These are phyloP conservation scores for Hydrozoanthus gracilis DNA, from an alignment of 92 coral and sea anemone genomes.

Conservation along the genomic window DNA sequence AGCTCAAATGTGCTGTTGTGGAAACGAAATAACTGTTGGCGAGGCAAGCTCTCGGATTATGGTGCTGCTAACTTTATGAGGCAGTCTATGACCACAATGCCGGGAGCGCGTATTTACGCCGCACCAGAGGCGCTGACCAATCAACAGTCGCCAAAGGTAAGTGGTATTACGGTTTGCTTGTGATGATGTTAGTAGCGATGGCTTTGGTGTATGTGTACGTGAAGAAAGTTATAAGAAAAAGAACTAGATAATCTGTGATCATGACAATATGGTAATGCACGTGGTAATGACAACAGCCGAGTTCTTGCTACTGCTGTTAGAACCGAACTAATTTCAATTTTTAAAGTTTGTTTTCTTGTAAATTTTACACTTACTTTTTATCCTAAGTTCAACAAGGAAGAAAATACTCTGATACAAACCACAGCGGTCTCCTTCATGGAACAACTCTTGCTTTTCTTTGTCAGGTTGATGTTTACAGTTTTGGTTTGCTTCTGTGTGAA, in stretches of 20 bases:
- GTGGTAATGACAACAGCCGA: too few relatives aligned
- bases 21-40: conserved; percentile 89
- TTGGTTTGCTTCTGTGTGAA: conserved; percentile 90
- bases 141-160: conserved; percentile 94
- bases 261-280: too few relatives aligned
- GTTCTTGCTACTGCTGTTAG: too few relatives aligned
- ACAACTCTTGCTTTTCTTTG: not conserved
- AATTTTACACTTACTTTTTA: too few relatives aligned
- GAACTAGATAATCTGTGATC: too few relatives aligned
- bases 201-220: not conserved
- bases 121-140: conserved; percentile 94
- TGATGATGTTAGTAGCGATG: not conserved
- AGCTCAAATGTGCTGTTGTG: conserved; percentile 96
- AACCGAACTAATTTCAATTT: too few relatives aligned
- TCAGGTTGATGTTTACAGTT: conserved; percentile 95
- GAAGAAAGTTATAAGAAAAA: not conserved
- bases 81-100: conserved; percentile 92
- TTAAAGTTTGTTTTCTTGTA: not conserved
- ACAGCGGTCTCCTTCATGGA: too few relatives aligned
- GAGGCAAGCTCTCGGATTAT: conserved; percentile 95
- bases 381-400: too few relatives aligned
- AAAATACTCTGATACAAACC: too few relatives aligned
- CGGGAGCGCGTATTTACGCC: conserved; percentile 97
- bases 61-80: conserved; percentile 99
- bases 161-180: not conserved